Base-by-base conservation (phyloP, 2,888 invertebrate genomes). In the Acronicta leporina region DNA sequence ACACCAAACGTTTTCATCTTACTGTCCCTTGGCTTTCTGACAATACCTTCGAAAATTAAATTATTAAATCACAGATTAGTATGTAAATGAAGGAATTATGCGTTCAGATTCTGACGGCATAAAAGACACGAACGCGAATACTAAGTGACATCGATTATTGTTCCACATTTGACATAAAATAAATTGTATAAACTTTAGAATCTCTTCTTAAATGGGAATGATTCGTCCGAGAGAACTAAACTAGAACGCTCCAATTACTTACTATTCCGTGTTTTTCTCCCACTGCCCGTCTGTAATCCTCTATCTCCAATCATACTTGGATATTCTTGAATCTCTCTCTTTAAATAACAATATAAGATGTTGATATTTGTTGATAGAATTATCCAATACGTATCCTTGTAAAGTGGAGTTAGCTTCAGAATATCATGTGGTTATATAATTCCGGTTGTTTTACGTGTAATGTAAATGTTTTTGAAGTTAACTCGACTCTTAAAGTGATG, bases 301-400 rank as follows among this genome's bases (percentile, higher is more conserved):
- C 65, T 35, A 58, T 63, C 62, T 63, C 11, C 60, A 58, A 4
- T 48, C 46, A 44, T 57, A 54, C 68, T 75, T 75, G 73, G 68
- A 80, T 63, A 68, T 67, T 70, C 65, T 70, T 60, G 50, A 64
- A 65, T 58, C 64, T 69, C 69, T 65, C 50, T 76, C 75, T 73
- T 65, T 77, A 78, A 73, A 72, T 75, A 68, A 72, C 63, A 70
- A 73, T 75, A 75, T 68, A 63, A 73, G 64, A 79, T 79, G 77
- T 74, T 77, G 71, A 77, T 72, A 78, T 54, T 79, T 79, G 76
- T 79, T 84, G 73, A 82, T 82, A 84, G 78, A 79, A 82, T 81
- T 82, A 78, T 84, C 80, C 80, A 81, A 76, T 79, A 73, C 78
- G 71, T 73, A 52, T 71, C 62, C 57, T 63, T 60, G 52, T 51